Evolutionary conservation across 2,888 invertebrate genomes (phyloP).

Genomic region (Rotaria magnacalcarata): DNA sequence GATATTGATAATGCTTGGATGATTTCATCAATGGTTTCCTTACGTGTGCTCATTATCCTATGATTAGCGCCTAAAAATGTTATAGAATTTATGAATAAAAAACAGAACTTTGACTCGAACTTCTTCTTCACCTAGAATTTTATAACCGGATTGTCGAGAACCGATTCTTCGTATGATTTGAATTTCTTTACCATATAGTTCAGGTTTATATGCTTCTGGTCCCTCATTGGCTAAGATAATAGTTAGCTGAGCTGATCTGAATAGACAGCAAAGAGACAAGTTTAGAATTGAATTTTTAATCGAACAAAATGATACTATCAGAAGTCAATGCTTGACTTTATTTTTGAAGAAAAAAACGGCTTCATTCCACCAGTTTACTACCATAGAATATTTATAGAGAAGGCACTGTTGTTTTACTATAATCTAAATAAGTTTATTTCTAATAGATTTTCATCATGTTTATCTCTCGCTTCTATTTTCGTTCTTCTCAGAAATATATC

Average conservation of each 20-base stretch:
- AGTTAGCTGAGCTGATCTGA: slow-evolving; percentile 55
- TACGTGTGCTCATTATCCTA: neutral
- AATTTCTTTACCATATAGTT: slow-evolving; percentile 63
- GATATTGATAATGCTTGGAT: neutral
- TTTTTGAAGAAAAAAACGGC: too few species aligned
- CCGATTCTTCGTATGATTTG: slow-evolving; percentile 58
- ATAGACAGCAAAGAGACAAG: neutral
- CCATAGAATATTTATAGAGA: too few species aligned
- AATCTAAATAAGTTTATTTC: neutral
- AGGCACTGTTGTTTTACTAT: too few species aligned
- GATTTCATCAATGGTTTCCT: slow-evolving; percentile 21
- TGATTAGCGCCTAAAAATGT: neutral
- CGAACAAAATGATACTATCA: too few species aligned
- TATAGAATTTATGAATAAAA: neutral
- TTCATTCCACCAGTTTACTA: too few species aligned
- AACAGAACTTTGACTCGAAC: neutral
- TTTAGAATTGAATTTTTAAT: too few species aligned
- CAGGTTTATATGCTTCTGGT: slow-evolving; percentile 68
- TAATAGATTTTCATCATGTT: too few species aligned
- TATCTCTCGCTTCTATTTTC: too few species aligned
- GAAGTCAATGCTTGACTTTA: too few species aligned
- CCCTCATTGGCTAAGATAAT: slow-evolving; percentile 66
- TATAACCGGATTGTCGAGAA: neutral
- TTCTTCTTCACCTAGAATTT: slow-evolving; percentile 42
- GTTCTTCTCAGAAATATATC: too few species aligned